A percentile compares a stretch with the other conserved stretches of the same genome.
Evolutionary conservation across 1,140 invertebrate species (phyloP).

Genomic region (Stegodyphus dumicola): DNA sequence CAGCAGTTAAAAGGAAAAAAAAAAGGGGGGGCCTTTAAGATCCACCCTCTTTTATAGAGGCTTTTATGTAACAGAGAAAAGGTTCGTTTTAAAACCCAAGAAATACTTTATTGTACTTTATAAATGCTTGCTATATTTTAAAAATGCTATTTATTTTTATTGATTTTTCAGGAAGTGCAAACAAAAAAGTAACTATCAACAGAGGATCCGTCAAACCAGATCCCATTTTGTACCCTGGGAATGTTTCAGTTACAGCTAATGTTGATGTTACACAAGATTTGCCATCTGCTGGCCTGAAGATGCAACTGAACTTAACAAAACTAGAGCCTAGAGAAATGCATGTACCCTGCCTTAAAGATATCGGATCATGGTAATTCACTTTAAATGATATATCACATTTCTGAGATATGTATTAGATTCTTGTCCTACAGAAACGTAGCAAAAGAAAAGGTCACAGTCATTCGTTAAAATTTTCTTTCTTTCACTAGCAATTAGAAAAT

Average conservation of each 20-base stretch:
- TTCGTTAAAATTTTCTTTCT: too few relatives aligned
- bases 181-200: constrained; percentile 16
- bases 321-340: constrained; percentile 23
- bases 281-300: constrained; percentile 10
- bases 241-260: constrained; percentile 3
- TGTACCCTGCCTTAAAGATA: constrained; percentile 29
- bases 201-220: constrained; percentile 15
- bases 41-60: too few relatives aligned
- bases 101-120: too few relatives aligned
- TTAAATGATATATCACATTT: background rate
- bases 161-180: background rate
- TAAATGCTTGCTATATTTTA: too few relatives aligned
- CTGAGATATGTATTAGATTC: too few relatives aligned
- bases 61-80: too few relatives aligned
- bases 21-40: too few relatives aligned
- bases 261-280: constrained; percentile 9
- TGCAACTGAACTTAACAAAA: constrained; percentile 23
- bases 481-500: too few relatives aligned
- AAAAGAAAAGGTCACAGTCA: too few relatives aligned
- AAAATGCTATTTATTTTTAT: background rate
- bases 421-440: too few relatives aligned
- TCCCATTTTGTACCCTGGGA: constrained; percentile 47
- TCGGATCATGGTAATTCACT: constrained; percentile 44
- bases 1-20: too few relatives aligned
- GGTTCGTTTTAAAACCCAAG: too few relatives aligned